Evolutionary conservation across 53 echinoderm and acorn worm genomes (phyloP).

Genomic region (Holothuria leucospilota): DNA sequence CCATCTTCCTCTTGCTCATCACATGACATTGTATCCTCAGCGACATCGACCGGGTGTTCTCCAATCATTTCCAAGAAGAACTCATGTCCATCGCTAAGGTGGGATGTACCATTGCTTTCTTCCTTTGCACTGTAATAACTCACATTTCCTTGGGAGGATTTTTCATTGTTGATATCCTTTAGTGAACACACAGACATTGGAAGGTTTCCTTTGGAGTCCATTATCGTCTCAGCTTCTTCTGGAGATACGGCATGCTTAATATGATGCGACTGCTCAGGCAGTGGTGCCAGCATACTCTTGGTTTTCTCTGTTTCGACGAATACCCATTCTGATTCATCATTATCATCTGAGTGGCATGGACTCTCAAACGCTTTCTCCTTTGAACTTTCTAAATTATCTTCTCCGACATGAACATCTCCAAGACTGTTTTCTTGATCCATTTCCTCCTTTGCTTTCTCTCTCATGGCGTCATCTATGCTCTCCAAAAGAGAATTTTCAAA

Average conservation of each 20-base stretch:
- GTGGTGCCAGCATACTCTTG: too few relatives aligned
- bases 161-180: too few relatives aligned
- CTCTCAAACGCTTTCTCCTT: neutral
- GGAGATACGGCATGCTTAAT: too few relatives aligned
- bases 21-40: neutral
- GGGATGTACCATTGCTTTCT: neutral
- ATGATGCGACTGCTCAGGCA: too few relatives aligned
- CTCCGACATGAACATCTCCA: neutral
- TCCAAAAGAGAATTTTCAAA: neutral
- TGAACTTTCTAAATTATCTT: neutral
- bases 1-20: neutral
- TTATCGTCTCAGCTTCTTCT: too few relatives aligned
- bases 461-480: neutral
- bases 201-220: too few relatives aligned
- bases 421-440: neutral
- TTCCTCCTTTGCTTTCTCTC: neutral
- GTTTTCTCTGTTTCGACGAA: too few relatives aligned
- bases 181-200: too few relatives aligned
- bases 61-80: constrained; percentile 16
- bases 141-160: too few relatives aligned
- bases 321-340: too few relatives aligned
- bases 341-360: too few relatives aligned
- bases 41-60: neutral
- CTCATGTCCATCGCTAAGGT: constrained; percentile 1
- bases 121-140: too few relatives aligned